A percentile compares a stretch with the other conserved stretches of the same genome.
phyloP scores from a whole-genome alignment of 2,888 invertebrate genomes.

The Nezara viridula region DNA sequence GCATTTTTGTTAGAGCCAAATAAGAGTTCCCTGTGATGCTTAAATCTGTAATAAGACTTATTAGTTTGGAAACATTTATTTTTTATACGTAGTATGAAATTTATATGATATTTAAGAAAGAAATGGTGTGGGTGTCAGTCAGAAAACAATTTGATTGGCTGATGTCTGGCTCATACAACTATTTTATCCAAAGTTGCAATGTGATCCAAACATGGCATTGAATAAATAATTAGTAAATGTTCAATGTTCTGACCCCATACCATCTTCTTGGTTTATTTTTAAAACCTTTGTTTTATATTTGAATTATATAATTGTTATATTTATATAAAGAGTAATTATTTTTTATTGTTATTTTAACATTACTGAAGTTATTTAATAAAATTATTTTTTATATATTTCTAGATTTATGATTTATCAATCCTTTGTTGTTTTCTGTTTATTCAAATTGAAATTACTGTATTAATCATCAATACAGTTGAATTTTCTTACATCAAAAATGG shows the following conservation, averaged over 20 bases:
- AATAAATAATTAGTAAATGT: no score
- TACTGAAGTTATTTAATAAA: background rate
- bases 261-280: no score
- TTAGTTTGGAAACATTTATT: no score
- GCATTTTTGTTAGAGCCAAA: slow-evolving; percentile 58
- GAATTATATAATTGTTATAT: background rate
- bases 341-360: background rate
- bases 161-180: no score
- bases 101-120: no score
- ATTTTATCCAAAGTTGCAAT: no score
- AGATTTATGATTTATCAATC: background rate
- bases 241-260: no score
- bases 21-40: background rate
- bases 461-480: background rate
- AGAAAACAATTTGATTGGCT: no score
- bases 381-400: background rate
- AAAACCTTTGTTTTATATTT: background rate
- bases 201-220: no score
- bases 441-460: background rate
- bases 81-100: no score
- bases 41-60: background rate
- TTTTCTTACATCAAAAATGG: no score
- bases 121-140: no score
- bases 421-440: background rate
- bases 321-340: background rate